phyloP scores from a whole-genome alignment of 2,113 vertebrate species.

The Myodes glareolus region DNA sequence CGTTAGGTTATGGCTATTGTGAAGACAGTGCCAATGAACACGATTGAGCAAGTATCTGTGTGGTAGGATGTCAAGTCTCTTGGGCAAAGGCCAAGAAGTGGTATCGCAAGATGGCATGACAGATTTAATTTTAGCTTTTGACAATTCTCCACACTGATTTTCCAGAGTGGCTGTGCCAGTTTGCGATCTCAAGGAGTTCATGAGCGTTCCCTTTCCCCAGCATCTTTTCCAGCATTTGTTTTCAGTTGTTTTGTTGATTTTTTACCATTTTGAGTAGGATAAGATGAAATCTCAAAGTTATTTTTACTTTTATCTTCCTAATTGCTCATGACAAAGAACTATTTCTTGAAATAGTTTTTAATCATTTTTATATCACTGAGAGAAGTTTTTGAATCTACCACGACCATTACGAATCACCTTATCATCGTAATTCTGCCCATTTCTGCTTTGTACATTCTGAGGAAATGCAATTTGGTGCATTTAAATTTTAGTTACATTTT shows the following conservation, averaged over 20 bases:
- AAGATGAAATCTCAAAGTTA: too few species aligned
- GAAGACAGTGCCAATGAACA: not conserved
- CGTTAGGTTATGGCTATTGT: not conserved
- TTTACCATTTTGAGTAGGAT: too few species aligned
- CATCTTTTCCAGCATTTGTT: too few species aligned
- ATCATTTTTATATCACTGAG: too few species aligned
- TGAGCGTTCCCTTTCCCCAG: too few species aligned
- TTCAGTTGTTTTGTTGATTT: too few species aligned
- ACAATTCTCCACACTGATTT: not conserved
- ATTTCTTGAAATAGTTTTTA: too few species aligned
- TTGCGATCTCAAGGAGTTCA: too few species aligned
- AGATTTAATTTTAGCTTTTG: not conserved
- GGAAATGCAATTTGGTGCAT: not conserved
- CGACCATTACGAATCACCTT: not conserved
- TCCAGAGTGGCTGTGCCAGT: too few species aligned
- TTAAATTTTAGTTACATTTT: not conserved
- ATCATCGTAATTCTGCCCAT: not conserved
- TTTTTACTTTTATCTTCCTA: too few species aligned
- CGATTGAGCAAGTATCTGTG: not conserved
- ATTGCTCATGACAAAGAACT: too few species aligned
- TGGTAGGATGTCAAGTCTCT: not conserved
- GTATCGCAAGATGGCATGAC: not conserved
- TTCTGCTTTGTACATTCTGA: not conserved
- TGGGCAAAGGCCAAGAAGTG: not conserved
- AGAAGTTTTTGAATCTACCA: not conserved